Evolutionary conservation across 64 coral and sea anemone species (phyloP), one percentile per base, ranked within the genome.

Genomic region (Stylophora pistillata): DNA sequence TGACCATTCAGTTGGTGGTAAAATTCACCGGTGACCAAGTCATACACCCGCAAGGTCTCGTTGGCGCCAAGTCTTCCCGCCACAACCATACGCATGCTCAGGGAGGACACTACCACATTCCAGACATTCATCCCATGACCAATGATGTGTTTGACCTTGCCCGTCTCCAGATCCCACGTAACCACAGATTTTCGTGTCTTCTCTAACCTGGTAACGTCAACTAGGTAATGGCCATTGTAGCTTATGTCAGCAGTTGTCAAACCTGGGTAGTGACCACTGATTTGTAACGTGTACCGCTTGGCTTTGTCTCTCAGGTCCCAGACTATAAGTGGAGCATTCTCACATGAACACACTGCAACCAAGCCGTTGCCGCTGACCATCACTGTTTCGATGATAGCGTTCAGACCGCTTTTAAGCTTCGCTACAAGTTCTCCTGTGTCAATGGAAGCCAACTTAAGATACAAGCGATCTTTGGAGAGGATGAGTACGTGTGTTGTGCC

Each of bases 341-440:
- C 97, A 53, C 94, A 99, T 18, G 97, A 87, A 33, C 93, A 95
- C 11, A 95, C 91, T 47, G 94, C 90, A 77, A 91, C 78, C 53
- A 85, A 86, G 1, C 97, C 97, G 72, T 99, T 90, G n/a, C 85
- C 90, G 58, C 93, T 99, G 13, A 99, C 97, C 93, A 99, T 90
- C 66, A 99, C 63, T 52, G 97, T 99, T 75, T 99, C 93, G 29
- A 99, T 95, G 25, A 95, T 87, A 60, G 90, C 81, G 25, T 89
- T 86, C 58, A 95, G 93, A 28, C 97, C 88, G 4, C 74, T 90
- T 57, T 95, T 92, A 10, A 99, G 93, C 32, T 95, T 95, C 5
- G 82, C 90, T 17, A 95, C 97, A 31, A 90, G 78, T 53, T 99
- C 87, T 15, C 97, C 97, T 0, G 90, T 92, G 52, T 93, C 93